Conservation (phyloP, 2,113 vertebrate species). For the Ia io region DNA sequence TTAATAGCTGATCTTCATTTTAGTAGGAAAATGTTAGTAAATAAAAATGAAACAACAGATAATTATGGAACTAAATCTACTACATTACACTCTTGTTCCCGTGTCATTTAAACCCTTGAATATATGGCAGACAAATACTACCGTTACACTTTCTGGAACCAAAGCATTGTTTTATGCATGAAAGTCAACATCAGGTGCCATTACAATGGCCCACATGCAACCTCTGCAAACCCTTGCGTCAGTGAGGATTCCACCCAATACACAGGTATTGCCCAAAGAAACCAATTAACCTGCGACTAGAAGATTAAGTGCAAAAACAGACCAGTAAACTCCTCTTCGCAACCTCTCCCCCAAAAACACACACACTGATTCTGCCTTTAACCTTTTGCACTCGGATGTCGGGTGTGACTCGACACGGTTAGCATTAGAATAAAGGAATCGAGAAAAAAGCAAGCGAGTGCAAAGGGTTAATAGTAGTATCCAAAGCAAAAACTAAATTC, state of each 20-base stretch:
- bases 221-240: not conserved
- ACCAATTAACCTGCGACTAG: not conserved
- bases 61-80: not conserved
- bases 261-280: not conserved
- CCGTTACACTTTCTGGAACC: not conserved
- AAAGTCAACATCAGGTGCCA: not conserved
- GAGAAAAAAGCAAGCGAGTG: too few species aligned
- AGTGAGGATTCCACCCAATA: not conserved
- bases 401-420: too few species aligned
- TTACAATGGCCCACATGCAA: not conserved
- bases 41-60: not conserved
- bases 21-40: not conserved
- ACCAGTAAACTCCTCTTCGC: not conserved
- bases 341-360: not conserved
- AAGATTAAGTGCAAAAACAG: not conserved
- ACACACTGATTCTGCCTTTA: not conserved
- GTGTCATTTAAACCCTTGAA: not conserved
- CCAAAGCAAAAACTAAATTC: not conserved
- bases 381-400: too few species aligned
- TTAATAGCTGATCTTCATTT: not conserved
- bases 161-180: not conserved
- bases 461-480: not conserved
- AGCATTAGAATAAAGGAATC: too few species aligned
- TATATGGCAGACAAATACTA: not conserved
- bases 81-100: not conserved